A percentile compares a stretch with the other conserved stretches of the same genome.
phyloP scores from a whole-genome alignment of 2,797 vertebrate genomes.

The Peromyscus aztecus region DNA sequence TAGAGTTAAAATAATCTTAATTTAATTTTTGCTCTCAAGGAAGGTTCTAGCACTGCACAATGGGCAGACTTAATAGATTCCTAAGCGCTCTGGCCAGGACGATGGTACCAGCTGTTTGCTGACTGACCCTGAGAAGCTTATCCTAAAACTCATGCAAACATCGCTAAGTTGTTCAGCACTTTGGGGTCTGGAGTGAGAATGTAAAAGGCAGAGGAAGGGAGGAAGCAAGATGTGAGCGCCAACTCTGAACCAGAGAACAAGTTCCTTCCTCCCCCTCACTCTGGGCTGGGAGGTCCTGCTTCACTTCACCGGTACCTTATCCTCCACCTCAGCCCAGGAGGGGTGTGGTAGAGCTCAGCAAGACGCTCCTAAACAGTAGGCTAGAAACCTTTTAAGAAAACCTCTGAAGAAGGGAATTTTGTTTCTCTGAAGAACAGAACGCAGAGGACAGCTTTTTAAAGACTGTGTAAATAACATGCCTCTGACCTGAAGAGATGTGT shows the following conservation, averaged over 20 bases:
- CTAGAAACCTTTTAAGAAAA: neutral
- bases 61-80: too few relatives aligned
- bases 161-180: fast-evolving
- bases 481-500: constrained; percentile 39
- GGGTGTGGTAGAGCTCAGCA: neutral
- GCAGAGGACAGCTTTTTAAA: neutral
- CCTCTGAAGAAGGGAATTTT: neutral
- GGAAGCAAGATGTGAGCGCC: neutral
- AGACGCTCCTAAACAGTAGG: neutral
- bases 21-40: neutral
- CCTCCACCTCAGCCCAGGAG: too few relatives aligned
- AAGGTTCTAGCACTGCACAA: neutral
- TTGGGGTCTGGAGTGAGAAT: neutral
- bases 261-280: fast-evolving
- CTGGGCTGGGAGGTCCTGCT: fast-evolving
- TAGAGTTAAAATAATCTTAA: neutral
- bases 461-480: neutral
- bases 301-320: fast-evolving
- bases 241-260: neutral
- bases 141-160: neutral
- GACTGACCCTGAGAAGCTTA: fast-evolving
- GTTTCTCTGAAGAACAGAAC: constrained; percentile 52
- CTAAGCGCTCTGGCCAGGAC: neutral
- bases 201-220: neutral
- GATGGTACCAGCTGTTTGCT: fast-evolving